Percentiles rank a stretch among this genome's conserved stretches.
These are phyloP conservation scores for Falco berigora DNA, from an alignment of 2,797 vertebrate genomes.

Conservation along the genomic window DNA sequence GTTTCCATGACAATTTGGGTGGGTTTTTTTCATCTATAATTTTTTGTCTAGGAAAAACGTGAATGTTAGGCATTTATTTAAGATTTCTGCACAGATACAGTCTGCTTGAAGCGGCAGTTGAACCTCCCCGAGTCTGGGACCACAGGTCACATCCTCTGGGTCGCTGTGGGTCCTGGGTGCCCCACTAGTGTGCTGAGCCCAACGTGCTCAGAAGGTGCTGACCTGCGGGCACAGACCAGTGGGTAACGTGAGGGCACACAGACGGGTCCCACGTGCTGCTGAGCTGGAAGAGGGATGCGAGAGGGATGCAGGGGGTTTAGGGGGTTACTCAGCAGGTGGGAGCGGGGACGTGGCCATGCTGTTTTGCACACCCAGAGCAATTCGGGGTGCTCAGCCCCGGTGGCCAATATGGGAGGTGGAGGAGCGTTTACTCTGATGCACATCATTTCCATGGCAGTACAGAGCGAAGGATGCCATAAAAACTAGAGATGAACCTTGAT, in stretches of 20 bases:
- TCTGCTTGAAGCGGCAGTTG: background rate
- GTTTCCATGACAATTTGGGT: background rate
- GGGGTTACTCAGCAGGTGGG: background rate
- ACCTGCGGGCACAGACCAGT: rapidly evolving
- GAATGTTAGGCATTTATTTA: background rate
- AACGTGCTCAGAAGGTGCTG: background rate
- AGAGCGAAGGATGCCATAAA: background rate
- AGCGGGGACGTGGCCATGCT: background rate
- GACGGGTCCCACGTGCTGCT: rapidly evolving
- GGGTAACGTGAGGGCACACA: background rate
- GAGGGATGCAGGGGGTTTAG: background rate
- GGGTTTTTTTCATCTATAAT: background rate
- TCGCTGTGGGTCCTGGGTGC: rapidly evolving
- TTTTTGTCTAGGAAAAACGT: background rate
- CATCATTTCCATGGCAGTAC: background rate
- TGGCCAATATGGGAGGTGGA: rapidly evolving
- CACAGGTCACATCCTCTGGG: background rate
- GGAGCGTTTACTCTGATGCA: background rate
- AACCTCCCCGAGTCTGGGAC: background rate
- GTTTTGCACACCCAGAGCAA: background rate
- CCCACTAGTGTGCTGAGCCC: background rate
- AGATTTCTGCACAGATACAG: background rate
- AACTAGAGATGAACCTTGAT: background rate
- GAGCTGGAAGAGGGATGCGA: background rate
- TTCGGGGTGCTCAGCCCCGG: rapidly evolving